Base-by-base conservation (phyloP, 2,888 invertebrate genomes). In the Acleris cristana region DNA sequence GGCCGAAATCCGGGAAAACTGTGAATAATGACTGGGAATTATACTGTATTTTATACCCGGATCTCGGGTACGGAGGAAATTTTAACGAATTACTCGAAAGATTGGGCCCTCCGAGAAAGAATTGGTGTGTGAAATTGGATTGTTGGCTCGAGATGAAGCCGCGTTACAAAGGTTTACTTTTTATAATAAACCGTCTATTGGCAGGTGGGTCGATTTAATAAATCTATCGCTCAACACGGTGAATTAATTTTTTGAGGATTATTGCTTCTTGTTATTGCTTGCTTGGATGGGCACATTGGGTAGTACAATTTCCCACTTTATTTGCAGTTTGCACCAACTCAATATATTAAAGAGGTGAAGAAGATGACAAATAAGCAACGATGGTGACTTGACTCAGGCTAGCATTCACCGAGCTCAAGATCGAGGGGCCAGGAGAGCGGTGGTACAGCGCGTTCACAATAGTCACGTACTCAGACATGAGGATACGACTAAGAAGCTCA, bases 11-110 rank as follows among this genome's bases (percentile, higher is more conserved):
- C 79, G 77, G 76, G 81, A 79, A 81, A 84, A 85, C 82, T 85
- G 85, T 86, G 85, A 86, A 85, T 86, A 86, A 86, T 84, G 85
- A 81, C 82, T 76, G 79, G 79, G 85, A 83, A 84, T 86, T 86
- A 85, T 85, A 80, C 85, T 84, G 85, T 85, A 79, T 85, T 85
- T 85, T 85, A 86, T 85, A 84, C 81, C 77, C 57, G 70, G 62
- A 66, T 58, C 55, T 65, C 45, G 73, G 69, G 65, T 64, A 57
- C 73, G 73, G 76, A 76, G 78, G 73, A 79, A 79, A 81, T 81
- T 82, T 84, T 83, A 84, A 83, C 82, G 84, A 86, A 85, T 84
- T 82, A 83, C 81, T 77, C 76, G 72, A 78, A 81, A 82, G 83
- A 83, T 83, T 83, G 81, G 79, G 76, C 81, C 80, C 80, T 59